phyloP scores from a whole-genome alignment of 2,888 invertebrate species.

The Frankliniella intonsa region DNA sequence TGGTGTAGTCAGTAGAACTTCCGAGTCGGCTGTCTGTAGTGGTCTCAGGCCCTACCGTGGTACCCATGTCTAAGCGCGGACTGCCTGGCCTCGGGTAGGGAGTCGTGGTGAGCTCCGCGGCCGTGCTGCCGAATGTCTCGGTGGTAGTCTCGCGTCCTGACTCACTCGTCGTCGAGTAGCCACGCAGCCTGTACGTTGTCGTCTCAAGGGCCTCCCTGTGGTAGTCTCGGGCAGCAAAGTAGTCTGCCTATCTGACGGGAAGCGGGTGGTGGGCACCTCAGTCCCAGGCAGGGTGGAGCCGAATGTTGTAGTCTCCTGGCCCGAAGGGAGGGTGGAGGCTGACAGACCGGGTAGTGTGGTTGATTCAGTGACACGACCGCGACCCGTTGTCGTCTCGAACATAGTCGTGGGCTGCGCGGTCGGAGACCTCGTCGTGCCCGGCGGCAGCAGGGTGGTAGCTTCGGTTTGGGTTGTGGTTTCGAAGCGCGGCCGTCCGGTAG shows the following conservation, averaged over 20 bases:
- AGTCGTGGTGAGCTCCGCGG: background rate
- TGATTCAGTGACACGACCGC: background rate
- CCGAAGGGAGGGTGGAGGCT: background rate
- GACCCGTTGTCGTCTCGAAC: background rate
- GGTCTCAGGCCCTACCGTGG: background rate
- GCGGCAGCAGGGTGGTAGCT: background rate
- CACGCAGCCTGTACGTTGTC: background rate
- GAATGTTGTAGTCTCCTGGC: background rate
- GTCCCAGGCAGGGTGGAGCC: background rate
- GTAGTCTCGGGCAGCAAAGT: background rate
- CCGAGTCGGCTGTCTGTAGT: too few relatives aligned
- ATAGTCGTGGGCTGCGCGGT: background rate
- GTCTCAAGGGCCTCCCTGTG: background rate
- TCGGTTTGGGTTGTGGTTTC: background rate
- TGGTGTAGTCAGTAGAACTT: background rate
- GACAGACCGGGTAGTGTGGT: background rate
- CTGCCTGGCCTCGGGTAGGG: background rate
- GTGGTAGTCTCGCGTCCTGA: background rate
- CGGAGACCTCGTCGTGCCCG: too few relatives aligned
- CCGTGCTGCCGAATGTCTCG: background rate
- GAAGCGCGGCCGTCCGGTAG: background rate
- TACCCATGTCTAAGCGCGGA: background rate
- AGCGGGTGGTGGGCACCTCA: background rate
- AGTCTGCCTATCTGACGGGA: background rate
- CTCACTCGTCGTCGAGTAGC: background rate